These are phyloP conservation scores for Chaetorhynchus papuensis DNA, from an alignment of 2,113 vertebrate species.

Conservation along the genomic window DNA sequence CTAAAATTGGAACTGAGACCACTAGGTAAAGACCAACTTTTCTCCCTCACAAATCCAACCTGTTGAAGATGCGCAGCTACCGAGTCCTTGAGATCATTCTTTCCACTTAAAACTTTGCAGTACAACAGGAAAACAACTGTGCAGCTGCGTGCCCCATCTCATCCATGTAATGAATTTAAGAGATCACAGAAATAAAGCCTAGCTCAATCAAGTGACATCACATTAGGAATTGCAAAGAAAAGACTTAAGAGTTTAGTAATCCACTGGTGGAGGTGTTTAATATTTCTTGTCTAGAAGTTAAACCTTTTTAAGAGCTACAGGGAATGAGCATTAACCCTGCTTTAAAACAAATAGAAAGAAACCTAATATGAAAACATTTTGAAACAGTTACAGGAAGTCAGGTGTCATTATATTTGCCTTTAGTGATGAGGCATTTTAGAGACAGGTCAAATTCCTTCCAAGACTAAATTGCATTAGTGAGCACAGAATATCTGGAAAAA, in stretches of 20 bases:
- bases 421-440: slow-evolving; percentile 55
- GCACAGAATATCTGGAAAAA: slow-evolving; percentile 65
- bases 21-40: not conserved
- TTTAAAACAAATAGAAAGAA: not conserved
- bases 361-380: not conserved
- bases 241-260: not conserved
- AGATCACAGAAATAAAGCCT: not conserved
- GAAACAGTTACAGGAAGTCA: slow-evolving; percentile 45
- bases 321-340: not conserved
- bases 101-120: not conserved
- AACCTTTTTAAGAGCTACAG: not conserved
- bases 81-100: not conserved
- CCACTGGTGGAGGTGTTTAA: not conserved
- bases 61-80: not conserved
- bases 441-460: slow-evolving; percentile 34
- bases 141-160: not conserved
- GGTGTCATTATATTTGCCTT: slow-evolving; percentile 33
- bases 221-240: not conserved
- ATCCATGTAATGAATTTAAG: not conserved
- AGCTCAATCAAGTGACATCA: not conserved
- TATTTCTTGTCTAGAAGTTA: slow-evolving; percentile 14
- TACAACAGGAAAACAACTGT: not conserved
- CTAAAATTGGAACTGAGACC: not conserved
- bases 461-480: not conserved
- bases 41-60: not conserved